Evolutionary conservation across 2,113 vertebrate species (phyloP).

Genomic region (Psilopogon haemacephalus): DNA sequence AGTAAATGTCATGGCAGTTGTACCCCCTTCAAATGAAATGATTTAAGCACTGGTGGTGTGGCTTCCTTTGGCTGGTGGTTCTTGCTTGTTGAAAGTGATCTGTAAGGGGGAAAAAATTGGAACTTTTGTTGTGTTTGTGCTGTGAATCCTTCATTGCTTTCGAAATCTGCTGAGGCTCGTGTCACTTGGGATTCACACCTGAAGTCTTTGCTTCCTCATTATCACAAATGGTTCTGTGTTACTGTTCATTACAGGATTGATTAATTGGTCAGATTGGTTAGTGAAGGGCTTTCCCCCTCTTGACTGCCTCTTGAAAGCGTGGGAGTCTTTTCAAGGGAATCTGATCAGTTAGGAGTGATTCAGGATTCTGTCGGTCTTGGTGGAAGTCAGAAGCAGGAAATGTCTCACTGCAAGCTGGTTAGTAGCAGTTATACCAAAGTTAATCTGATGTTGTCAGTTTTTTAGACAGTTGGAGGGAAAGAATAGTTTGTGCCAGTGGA

Average conservation of each 20-base stretch:
- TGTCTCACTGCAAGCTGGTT: neutral
- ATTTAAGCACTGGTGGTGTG: neutral
- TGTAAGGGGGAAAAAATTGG: neutral
- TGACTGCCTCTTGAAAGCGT: neutral
- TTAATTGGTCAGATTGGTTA: neutral
- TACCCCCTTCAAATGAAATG: neutral
- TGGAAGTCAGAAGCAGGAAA: neutral
- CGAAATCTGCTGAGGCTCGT: neutral
- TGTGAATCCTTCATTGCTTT: neutral
- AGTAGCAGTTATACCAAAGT: neutral
- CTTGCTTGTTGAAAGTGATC: neutral
- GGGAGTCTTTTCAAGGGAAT: neutral
- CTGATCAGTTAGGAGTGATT: neutral
- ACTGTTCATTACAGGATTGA: neutral
- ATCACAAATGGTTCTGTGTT: neutral
- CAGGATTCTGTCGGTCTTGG: neutral
- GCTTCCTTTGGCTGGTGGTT: conserved; percentile 3
- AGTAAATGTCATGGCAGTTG: neutral
- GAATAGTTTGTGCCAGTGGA: neutral
- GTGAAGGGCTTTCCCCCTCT: neutral
- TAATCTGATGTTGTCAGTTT: neutral
- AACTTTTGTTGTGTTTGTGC: neutral
- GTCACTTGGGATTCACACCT: neutral
- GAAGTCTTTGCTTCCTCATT: conserved; percentile 7
- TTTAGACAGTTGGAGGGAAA: neutral